Evolutionary conservation across 2,888 invertebrate genomes (phyloP), one percentile per base, ranked within the genome.

Genomic region (Caenorhabditis sulstoni): DNA sequence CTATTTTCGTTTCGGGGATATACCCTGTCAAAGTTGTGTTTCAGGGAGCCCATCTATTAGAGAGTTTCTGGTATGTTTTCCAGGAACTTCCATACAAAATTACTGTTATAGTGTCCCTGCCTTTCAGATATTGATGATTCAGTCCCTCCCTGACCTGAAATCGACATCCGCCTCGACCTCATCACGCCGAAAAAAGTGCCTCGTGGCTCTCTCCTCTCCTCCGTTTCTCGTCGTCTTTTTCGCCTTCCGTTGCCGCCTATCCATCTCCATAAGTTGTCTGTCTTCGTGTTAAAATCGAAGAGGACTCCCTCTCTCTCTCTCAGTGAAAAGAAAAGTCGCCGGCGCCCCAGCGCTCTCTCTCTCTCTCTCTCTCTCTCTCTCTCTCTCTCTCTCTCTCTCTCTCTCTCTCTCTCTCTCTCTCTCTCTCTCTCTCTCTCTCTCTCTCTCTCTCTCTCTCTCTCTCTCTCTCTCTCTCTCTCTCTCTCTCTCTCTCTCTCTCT

Each of bases 261-360:
- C 41, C 41, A 41, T 41, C 41, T 41, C 41, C 41, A 41, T 41
- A 41, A 41, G 41, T 41, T 41, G 41, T 41, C 41, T 41, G 41
- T 41, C 12, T 41, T 41, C 29, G 29, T 29, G 29, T 29, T 29
- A 29, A 29, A 29, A 29, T 29, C 29, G 29, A 29, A 7, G 29
- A 3, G 29, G 29, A 29, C 41, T 14, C 12, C 11, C 41, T 41
- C 14, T 41, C 14, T 41, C 11, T 41, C 11, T 41, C 41, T 11
- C 41, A 8, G n/a, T n/a, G n/a, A n/a, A n/a, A n/a, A n/a, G n/a
- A n/a, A n/a, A n/a, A n/a, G n/a, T n/a, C n/a, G n/a, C n/a, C n/a
- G n/a, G n/a, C n/a, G n/a, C n/a, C n/a, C n/a, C n/a, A n/a, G n/a
- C n/a, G n/a, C 41, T 41, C 3, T 14, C 12, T 41, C 41, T 41